Conservation (phyloP, 2,113 vertebrate genomes). For the Salvelinus alpinus region DNA sequence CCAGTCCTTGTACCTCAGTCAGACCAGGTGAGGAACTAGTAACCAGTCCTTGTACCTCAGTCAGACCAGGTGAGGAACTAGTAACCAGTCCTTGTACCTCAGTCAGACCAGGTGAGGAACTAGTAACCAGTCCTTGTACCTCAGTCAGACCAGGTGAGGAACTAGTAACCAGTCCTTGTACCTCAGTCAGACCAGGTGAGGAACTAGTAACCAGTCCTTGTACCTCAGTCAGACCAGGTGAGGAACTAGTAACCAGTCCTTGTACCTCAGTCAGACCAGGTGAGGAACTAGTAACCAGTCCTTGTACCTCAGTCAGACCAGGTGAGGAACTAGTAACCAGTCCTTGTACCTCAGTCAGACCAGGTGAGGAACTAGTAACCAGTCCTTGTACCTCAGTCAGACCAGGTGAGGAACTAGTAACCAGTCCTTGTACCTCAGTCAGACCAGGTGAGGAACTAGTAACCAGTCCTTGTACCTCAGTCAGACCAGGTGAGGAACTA, state of each 20-base stretch:
- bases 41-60: slow-evolving; percentile 85
- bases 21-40: no score
- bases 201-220: slow-evolving; percentile 74
- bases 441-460: slow-evolving; percentile 77
- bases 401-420: slow-evolving; percentile 76
- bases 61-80: no score
- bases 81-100: slow-evolving; percentile 83
- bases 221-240: slow-evolving; percentile 89
- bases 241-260: slow-evolving; percentile 72
- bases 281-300: slow-evolving; percentile 77
- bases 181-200: slow-evolving; percentile 88
- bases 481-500: slow-evolving; percentile 80
- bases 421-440: slow-evolving; percentile 89
- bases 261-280: slow-evolving; percentile 88
- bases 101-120: no score
- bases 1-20: slow-evolving; percentile 85
- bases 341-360: slow-evolving; percentile 87
- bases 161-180: slow-evolving; percentile 78
- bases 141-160: slow-evolving; percentile 87
- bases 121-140: slow-evolving; percentile 82
- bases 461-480: slow-evolving; percentile 87
- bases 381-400: slow-evolving; percentile 87
- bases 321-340: slow-evolving; percentile 77
- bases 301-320: slow-evolving; percentile 85
- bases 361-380: slow-evolving; percentile 76